phyloP scores from a whole-genome alignment of 2,797 vertebrate species.

The Cetoscarus ocellatus region DNA sequence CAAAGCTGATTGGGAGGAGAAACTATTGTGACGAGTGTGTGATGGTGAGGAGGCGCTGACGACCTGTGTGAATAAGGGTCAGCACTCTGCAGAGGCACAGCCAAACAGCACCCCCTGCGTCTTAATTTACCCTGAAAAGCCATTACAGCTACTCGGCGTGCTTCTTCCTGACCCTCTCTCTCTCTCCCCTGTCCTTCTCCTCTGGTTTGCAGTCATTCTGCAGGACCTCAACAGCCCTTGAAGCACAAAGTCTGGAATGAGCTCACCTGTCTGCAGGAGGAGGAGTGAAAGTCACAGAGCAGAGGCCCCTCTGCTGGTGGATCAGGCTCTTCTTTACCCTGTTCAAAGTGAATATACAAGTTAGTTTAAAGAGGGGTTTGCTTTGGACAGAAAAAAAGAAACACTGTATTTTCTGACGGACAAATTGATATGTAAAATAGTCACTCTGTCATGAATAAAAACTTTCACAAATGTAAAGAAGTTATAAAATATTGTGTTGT shows the following conservation, averaged over 20 bases:
- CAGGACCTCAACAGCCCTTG: slow-evolving; percentile 65
- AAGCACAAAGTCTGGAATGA: slow-evolving; percentile 67
- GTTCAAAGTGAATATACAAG: neutral
- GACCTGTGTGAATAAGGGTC: slow-evolving; percentile 80
- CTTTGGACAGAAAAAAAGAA: neutral
- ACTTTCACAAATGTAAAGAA: neutral
- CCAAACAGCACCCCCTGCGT: slow-evolving; percentile 72
- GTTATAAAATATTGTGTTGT: neutral
- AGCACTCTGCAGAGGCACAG: slow-evolving; percentile 64
- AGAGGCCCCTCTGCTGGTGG: slow-evolving; percentile 65
- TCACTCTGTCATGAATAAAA: neutral
- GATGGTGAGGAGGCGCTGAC: slow-evolving; percentile 65
- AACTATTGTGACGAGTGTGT: slow-evolving; percentile 78
- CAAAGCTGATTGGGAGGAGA: slow-evolving; percentile 80
- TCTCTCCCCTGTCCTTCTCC: slow-evolving; percentile 35
- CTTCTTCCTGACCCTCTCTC: slow-evolving; percentile 61
- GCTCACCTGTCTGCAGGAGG: slow-evolving; percentile 58
- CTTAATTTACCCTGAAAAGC: slow-evolving; percentile 82
- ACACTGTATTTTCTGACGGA: slow-evolving; percentile 15
- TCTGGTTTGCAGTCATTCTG: slow-evolving; percentile 49
- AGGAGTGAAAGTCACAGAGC: slow-evolving; percentile 34
- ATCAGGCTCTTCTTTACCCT: slow-evolving; percentile 36
- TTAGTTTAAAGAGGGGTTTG: slow-evolving; percentile 9
- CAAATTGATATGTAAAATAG: neutral
- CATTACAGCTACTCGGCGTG: slow-evolving; percentile 72